Conservation (phyloP, 2,888 invertebrate species). For the Torymus aiolomorphi region DNA sequence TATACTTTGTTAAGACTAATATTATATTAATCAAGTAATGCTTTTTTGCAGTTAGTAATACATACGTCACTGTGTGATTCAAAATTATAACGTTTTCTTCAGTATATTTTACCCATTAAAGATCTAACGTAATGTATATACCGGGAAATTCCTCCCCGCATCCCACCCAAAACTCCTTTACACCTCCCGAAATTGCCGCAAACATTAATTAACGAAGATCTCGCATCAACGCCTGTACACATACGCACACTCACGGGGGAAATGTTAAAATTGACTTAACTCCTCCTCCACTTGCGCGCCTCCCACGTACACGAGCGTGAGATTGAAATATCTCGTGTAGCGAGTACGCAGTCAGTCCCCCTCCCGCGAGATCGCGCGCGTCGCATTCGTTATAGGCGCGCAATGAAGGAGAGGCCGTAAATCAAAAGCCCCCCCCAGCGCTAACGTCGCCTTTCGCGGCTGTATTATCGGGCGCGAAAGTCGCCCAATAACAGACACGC, state of each 20-base stretch:
- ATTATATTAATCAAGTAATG: no score
- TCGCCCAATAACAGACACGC: conserved; percentile 26
- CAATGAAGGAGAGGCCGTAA: background rate
- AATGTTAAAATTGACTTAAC: conserved; percentile 51
- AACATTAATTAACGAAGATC: conserved; percentile 31
- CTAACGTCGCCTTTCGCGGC: conserved; percentile 10
- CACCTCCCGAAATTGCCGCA: background rate
- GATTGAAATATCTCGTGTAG: conserved; percentile 53
- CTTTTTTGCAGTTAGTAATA: no score
- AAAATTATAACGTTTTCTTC: no score
- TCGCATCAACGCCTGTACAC: background rate
- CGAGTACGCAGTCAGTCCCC: conserved; percentile 1
- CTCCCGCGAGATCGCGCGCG: background rate
- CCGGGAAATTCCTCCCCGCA: no score
- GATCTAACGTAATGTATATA: no score
- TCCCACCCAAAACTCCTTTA: no score
- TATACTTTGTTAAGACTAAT: no score
- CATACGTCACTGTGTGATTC: no score
- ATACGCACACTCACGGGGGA: background rate
- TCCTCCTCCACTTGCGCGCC: background rate
- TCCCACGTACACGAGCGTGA: conserved; percentile 13
- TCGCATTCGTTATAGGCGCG: conserved; percentile 18
- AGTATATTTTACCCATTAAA: no score
- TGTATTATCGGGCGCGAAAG: conserved; percentile 20
- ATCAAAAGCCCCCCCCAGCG: conserved; percentile 4